Percentiles rank a stretch among this genome's conserved stretches.
Conservation (phyloP, 64 coral and sea anemone genomes). For the Stichodactyla helianthus region DNA sequence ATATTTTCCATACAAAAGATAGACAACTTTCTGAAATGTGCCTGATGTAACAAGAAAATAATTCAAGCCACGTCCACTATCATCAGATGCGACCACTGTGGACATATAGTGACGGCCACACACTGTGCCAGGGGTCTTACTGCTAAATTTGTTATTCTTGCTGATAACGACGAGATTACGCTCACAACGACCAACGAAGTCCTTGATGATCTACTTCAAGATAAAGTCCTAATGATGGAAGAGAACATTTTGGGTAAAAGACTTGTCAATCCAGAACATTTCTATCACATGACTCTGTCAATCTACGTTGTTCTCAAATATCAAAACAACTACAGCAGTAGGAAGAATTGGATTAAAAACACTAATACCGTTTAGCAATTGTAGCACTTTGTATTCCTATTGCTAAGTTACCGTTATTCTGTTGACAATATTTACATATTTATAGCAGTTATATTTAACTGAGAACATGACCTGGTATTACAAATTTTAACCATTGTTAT, state of each 20-base stretch:
- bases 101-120: constrained; percentile 27
- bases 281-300: background rate
- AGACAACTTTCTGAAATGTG: constrained; percentile 40
- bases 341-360: background rate
- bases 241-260: background rate
- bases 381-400: background rate
- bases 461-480: no score
- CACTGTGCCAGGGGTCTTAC: constrained; percentile 25
- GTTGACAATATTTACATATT: no score
- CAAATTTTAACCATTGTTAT: no score
- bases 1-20: constrained; percentile 24
- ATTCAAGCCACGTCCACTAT: constrained; percentile 35
- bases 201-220: background rate
- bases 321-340: background rate
- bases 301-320: background rate
- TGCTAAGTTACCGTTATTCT: no score
- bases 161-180: background rate
- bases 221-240: constrained; percentile 8
- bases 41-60: constrained; percentile 50
- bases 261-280: background rate
- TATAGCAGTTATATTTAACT: no score
- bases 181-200: background rate
- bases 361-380: no score
- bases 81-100: constrained; percentile 40
- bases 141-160: constrained; percentile 19